Evolutionary conservation across 2,113 vertebrate genomes (phyloP).

Genomic region (Megalops atlanticus): DNA sequence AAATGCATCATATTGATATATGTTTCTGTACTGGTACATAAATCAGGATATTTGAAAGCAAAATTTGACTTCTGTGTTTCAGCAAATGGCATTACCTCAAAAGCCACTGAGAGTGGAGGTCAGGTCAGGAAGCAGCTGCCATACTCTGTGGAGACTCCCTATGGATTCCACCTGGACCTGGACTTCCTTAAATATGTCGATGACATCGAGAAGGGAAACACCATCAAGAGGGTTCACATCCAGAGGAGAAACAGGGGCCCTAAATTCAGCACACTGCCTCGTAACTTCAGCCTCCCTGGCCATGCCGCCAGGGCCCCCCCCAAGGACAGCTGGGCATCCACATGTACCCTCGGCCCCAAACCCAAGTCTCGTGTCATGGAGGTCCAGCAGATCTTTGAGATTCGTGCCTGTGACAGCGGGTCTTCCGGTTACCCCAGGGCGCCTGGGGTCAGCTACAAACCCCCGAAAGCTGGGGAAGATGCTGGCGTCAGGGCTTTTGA

Average conservation of each 20-base stretch:
- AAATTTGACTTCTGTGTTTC: slow-evolving; percentile 47
- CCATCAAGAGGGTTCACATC: slow-evolving; percentile 90
- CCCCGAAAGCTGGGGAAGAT: slow-evolving; percentile 63
- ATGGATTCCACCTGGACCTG: slow-evolving; percentile 94
- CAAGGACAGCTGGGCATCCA: slow-evolving; percentile 77
- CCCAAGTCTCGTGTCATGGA: slow-evolving; percentile 76
- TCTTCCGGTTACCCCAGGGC: slow-evolving; percentile 21
- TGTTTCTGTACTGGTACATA: not conserved
- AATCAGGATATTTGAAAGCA: not conserved
- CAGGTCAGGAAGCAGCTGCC: slow-evolving; percentile 82
- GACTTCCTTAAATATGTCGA: slow-evolving; percentile 98
- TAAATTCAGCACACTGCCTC: slow-evolving; percentile 93
- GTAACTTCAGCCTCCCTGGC: slow-evolving; percentile 93
- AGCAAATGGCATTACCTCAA: slow-evolving; percentile 77
- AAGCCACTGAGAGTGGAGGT: slow-evolving; percentile 69
- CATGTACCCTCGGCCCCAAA: slow-evolving; percentile 72
- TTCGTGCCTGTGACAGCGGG: slow-evolving; percentile 53
- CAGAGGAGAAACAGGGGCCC: slow-evolving; percentile 86
- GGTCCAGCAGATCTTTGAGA: slow-evolving; percentile 70
- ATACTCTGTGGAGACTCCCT: slow-evolving; percentile 95
- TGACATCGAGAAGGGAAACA: slow-evolving; percentile 97
- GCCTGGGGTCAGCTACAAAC: slow-evolving; percentile 57
- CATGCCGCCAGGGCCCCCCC: slow-evolving; percentile 66
- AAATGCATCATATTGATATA: not conserved
- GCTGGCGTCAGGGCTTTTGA: slow-evolving; percentile 37